phyloP scores from a whole-genome alignment of 2,113 vertebrate species.

The Okapia johnstoni region DNA sequence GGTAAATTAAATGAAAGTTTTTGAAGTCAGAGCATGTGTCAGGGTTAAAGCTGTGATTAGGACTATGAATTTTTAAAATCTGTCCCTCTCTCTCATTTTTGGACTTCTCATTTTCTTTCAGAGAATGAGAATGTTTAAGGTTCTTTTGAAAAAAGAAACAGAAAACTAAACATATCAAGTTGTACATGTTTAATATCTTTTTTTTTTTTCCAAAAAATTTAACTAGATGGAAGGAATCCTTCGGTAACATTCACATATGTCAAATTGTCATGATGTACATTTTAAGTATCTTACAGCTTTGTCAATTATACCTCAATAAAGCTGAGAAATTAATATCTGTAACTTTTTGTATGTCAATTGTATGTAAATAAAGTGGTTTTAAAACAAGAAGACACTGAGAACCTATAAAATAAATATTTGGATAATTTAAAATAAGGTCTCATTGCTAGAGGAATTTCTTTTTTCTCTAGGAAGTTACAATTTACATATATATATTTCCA shows the following conservation, averaged over 20 bases:
- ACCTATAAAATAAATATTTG: background rate
- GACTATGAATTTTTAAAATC: background rate
- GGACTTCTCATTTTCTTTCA: background rate
- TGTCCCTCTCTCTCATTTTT: background rate
- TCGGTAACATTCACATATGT: background rate
- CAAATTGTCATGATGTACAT: background rate
- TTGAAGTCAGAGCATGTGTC: background rate
- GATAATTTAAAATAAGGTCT: background rate
- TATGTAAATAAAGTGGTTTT: background rate
- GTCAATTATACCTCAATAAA: background rate
- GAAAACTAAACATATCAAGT: background rate
- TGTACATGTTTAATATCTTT: background rate
- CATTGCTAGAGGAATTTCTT: background rate
- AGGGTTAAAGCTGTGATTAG: background rate
- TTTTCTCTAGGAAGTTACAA: background rate
- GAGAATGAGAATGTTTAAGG: background rate
- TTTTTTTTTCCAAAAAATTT: rapidly evolving
- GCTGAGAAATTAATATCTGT: background rate
- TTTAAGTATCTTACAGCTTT: background rate
- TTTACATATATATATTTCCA: background rate
- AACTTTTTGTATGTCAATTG: background rate
- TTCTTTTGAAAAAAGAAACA: background rate
- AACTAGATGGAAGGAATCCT: background rate
- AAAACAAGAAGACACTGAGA: background rate
- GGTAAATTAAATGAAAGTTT: background rate